Conservation (phyloP, 2,888 invertebrate genomes). For the Lasioglossum pauxillum region DNA sequence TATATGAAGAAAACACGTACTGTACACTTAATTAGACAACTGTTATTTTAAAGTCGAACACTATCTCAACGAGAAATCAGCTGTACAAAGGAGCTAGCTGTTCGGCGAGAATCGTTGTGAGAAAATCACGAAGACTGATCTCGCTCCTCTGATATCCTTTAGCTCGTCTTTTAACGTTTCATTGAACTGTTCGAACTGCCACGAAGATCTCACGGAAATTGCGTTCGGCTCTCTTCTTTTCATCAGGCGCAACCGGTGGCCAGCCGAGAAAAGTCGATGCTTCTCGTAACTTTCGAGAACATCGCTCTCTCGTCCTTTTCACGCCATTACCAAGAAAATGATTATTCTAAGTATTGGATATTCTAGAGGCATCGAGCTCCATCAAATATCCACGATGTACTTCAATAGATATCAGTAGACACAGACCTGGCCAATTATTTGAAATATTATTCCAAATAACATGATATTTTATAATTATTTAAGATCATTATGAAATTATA, state of each 20-base stretch:
- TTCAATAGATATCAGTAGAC: not conserved
- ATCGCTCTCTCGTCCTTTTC: not conserved
- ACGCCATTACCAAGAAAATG: not conserved
- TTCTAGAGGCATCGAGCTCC: not conserved
- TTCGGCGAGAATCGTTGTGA: not conserved
- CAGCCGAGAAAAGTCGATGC: not conserved
- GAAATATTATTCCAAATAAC: not conserved
- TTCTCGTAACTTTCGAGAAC: not conserved
- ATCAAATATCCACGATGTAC: not conserved
- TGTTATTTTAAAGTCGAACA: not conserved
- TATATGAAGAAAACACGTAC: not conserved
- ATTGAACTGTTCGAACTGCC: conserved; percentile 14
- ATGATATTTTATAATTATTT: not conserved
- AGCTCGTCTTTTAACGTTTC: conserved; percentile 10
- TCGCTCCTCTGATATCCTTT: not conserved
- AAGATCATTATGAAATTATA: too few relatives aligned
- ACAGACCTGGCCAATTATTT: not conserved
- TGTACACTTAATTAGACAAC: not conserved
- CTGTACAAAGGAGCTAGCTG: not conserved
- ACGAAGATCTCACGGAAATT: conserved; percentile 8
- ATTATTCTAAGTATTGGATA: not conserved
- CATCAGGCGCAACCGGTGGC: not conserved
- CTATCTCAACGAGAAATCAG: not conserved
- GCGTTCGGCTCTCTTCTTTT: conserved; percentile 22
- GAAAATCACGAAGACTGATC: not conserved